Percentiles rank a stretch among this genome's conserved stretches.
Conservation (phyloP, 2,113 vertebrate species). For the Podilymbus podiceps region DNA sequence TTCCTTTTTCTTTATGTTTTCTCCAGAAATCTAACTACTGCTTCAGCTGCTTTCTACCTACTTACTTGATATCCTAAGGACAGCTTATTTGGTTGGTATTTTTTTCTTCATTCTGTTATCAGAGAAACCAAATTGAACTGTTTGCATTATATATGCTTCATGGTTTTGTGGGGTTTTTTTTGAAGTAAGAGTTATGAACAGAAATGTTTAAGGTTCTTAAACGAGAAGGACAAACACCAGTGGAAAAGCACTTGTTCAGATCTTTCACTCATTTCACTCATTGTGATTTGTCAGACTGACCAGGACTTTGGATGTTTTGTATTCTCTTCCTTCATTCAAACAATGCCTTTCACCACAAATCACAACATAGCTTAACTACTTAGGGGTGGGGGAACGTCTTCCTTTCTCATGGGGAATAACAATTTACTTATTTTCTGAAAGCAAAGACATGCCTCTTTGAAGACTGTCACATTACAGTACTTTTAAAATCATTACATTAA, state of each 20-base stretch:
- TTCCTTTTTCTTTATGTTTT: background rate
- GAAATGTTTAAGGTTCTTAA: background rate
- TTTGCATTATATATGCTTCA: background rate
- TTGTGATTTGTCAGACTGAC: background rate
- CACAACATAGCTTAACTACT: background rate
- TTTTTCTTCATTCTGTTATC: background rate
- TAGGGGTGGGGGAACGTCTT: background rate
- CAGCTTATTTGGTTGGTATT: background rate
- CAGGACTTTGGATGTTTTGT: background rate
- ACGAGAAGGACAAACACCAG: fast-evolving
- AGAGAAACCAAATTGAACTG: background rate
- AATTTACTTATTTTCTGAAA: background rate
- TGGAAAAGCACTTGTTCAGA: background rate
- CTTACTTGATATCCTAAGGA: background rate
- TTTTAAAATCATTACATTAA: background rate
- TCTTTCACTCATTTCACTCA: background rate
- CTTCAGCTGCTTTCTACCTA: background rate
- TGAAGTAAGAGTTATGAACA: background rate
- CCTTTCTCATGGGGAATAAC: background rate
- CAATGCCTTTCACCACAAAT: background rate
- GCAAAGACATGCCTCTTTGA: fast-evolving
- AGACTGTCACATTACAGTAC: background rate
- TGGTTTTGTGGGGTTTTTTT: background rate
- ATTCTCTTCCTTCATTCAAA: background rate
- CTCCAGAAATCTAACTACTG: background rate